A percentile compares a stretch with the other conserved stretches of the same genome.
Conservation (phyloP, 92 coral and sea anemone genomes). For the Porites rus region DNA sequence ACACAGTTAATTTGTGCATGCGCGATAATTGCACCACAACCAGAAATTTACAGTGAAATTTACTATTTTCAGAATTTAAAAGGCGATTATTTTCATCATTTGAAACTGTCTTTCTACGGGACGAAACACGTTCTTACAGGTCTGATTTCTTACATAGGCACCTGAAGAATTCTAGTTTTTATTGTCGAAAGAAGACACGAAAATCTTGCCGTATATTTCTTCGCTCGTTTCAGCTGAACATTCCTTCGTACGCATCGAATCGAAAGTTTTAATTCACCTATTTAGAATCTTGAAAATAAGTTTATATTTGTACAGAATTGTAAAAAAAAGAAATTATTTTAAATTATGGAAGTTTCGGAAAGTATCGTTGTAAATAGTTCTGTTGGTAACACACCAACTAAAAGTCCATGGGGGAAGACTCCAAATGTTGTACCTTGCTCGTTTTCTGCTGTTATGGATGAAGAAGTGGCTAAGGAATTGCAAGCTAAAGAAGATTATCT, state of each 20-base stretch:
- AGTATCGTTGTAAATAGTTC: constrained; percentile 74
- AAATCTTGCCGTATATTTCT: not conserved
- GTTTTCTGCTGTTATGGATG: constrained; percentile 91
- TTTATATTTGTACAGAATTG: constrained; percentile 31
- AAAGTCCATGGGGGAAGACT: constrained; percentile 89
- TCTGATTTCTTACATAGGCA: not conserved
- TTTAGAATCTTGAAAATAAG: not conserved
- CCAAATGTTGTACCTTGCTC: constrained; percentile 74
- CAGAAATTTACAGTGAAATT: not conserved
- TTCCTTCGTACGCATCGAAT: too few relatives aligned
- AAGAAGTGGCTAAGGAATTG: constrained; percentile 90
- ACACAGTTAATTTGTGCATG: not conserved
- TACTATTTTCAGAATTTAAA: not conserved
- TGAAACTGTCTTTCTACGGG: not conserved
- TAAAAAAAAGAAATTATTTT: constrained; percentile 29
- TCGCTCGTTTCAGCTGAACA: not conserved
- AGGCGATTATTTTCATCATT: not conserved
- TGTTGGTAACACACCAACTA: constrained; percentile 24
- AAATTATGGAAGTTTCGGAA: constrained; percentile 86
- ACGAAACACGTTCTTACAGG: too few relatives aligned
- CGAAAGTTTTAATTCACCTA: not conserved
- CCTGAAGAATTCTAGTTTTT: not conserved
- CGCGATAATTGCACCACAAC: constrained; percentile 22
- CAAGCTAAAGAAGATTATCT: constrained; percentile 76
- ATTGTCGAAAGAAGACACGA: not conserved